Conservation (phyloP, 1,140 invertebrate species). For the Drosophila mojavensis region DNA sequence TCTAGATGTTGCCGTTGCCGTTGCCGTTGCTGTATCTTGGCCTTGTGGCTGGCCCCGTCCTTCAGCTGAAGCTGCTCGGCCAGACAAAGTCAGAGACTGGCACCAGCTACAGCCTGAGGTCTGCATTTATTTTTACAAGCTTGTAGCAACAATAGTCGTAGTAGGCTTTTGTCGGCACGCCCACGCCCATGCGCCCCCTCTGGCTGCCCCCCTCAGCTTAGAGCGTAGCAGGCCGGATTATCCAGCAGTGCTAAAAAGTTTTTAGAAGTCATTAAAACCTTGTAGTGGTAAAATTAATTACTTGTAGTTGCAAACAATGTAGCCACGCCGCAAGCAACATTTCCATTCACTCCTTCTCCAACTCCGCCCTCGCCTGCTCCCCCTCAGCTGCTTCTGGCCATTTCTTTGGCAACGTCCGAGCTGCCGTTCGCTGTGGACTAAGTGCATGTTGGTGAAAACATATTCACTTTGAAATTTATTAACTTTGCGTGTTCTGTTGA, state of each 20-base stretch:
- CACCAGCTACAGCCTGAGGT: conserved; percentile 37
- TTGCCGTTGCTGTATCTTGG: conserved; percentile 25
- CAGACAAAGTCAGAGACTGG: conserved; percentile 14
- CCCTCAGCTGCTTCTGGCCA: background rate
- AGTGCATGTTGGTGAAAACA: conserved; percentile 81
- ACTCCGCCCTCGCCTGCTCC: background rate
- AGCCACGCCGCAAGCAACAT: conserved; percentile 80
- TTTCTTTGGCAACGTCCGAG: conserved; percentile 37
- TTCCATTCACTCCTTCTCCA: conserved; percentile 52
- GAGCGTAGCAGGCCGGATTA: conserved; percentile 66
- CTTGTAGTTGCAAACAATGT: conserved; percentile 84
- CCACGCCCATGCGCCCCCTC: conserved; percentile 34
- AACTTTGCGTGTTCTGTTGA: conserved; percentile 79
- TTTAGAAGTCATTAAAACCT: conserved; percentile 84
- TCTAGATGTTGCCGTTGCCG: too few relatives aligned
- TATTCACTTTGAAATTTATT: conserved; percentile 82
- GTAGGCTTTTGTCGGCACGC: conserved; percentile 74
- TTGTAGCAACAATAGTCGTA: conserved; percentile 77
- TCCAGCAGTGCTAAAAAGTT: conserved; percentile 82
- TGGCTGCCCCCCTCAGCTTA: background rate
- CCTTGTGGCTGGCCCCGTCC: conserved; percentile 47
- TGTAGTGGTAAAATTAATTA: conserved; percentile 84
- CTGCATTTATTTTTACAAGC: conserved; percentile 71
- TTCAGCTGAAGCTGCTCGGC: conserved; percentile 10
- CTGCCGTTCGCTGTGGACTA: conserved; percentile 55